Conservation (phyloP, 2,888 invertebrate genomes). For the Monoplex corrugatus region DNA sequence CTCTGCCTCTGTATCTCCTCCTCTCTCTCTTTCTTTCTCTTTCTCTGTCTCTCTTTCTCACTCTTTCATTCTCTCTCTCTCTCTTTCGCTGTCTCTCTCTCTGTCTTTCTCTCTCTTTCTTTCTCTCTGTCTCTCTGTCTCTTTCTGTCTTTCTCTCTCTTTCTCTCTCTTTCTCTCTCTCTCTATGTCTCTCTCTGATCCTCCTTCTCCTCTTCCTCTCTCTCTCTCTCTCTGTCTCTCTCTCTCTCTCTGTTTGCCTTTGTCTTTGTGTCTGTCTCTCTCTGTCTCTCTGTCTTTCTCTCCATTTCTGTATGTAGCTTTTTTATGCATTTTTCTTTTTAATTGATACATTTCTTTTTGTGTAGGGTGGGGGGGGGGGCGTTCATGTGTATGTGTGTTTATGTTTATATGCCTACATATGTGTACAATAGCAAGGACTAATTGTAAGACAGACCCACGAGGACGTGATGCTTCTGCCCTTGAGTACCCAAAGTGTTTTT, state of each 20-base stretch:
- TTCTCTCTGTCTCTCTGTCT: background rate
- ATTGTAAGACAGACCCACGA: too few relatives aligned
- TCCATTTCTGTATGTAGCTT: background rate
- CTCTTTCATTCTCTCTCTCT: background rate
- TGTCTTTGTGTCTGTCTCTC: background rate
- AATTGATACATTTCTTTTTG: background rate
- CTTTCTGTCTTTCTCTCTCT: background rate
- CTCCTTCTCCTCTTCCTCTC: background rate
- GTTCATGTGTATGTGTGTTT: background rate
- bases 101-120: constrained; percentile 15
- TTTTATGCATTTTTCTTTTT: background rate
- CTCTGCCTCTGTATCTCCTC: too few relatives aligned
- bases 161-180: background rate
- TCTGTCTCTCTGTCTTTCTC: background rate
- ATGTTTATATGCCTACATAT: background rate
- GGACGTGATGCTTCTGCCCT: too few relatives aligned
- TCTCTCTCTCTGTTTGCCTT: constrained; percentile 25
- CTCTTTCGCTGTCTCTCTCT: constrained; percentile 15
- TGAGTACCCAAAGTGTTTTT: background rate
- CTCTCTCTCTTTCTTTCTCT: too few relatives aligned
- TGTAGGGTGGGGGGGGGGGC: too few relatives aligned
- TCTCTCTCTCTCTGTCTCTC: constrained; percentile 15
- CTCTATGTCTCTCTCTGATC: background rate
- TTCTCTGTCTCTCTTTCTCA: too few relatives aligned
- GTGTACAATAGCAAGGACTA: too few relatives aligned